phyloP scores from a whole-genome alignment of 2,113 vertebrate genomes.

The Nicator chloris region DNA sequence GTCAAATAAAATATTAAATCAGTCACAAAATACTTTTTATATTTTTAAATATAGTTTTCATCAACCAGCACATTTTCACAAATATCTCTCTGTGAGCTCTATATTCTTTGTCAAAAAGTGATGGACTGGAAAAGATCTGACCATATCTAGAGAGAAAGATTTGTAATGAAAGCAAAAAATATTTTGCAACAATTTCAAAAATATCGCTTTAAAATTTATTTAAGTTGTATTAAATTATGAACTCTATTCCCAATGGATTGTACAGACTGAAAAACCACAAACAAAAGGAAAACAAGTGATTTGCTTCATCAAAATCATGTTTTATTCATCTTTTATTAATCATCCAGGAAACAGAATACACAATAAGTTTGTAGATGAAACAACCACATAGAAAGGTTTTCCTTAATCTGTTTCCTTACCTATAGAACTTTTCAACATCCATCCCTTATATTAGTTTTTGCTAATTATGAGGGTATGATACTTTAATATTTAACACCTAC shows the following conservation, averaged over 20 bases:
- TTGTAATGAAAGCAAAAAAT: neutral
- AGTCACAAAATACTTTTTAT: neutral
- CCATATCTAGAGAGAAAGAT: neutral
- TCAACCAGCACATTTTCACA: neutral
- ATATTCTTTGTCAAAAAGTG: neutral
- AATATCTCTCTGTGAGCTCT: neutral
- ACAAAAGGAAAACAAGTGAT: neutral
- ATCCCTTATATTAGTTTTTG: neutral
- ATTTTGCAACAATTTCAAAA: neutral
- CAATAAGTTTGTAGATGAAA: neutral
- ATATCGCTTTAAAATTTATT: neutral
- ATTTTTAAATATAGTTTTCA: neutral
- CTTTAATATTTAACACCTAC: neutral
- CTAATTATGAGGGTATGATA: neutral
- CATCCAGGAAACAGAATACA: neutral
- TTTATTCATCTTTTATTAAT: neutral
- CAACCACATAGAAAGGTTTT: neutral
- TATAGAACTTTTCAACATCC: neutral
- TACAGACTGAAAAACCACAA: neutral
- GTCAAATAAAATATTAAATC: neutral
- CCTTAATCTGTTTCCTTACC: neutral
- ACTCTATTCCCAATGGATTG: neutral
- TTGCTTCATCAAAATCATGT: neutral
- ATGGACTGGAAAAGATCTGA: neutral
- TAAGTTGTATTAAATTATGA: neutral